A percentile compares a stretch with the other conserved stretches of the same genome.
These are phyloP conservation scores for Dufourea novaeangliae DNA, from an alignment of 1,140 invertebrate species.

Conservation along the genomic window DNA sequence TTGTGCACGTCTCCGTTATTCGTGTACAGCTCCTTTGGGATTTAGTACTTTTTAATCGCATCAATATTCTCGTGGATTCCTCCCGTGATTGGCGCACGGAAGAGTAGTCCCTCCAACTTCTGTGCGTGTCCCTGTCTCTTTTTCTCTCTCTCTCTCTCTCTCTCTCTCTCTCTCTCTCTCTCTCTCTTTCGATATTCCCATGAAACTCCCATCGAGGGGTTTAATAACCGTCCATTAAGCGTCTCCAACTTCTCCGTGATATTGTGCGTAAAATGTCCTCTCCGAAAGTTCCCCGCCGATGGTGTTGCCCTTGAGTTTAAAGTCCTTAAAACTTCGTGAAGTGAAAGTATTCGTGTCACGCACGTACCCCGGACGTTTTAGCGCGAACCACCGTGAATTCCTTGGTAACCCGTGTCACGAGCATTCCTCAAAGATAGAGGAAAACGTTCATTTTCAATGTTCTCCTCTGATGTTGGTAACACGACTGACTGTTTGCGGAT, in stretches of 20 bases:
- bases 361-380: not conserved
- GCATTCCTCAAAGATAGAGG: not conserved
- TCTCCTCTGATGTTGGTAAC: not conserved
- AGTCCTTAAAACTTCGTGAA: conserved; percentile 14
- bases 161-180: not conserved
- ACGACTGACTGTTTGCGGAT: conserved; percentile 25
- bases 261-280: not conserved
- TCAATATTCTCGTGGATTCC: not conserved
- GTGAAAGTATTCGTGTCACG: conserved; percentile 16
- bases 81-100: not conserved
- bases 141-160: not conserved
- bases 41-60: not conserved
- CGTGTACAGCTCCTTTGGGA: not conserved
- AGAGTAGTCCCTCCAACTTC: not conserved
- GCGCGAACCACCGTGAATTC: conserved; percentile 8
- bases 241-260: not conserved
- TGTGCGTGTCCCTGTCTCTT: not conserved
- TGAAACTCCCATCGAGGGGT: not conserved
- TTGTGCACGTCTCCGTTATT: not conserved
- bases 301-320: not conserved
- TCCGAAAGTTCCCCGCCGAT: not conserved
- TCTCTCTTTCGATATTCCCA: not conserved
- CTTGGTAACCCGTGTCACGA: conserved; percentile 5
- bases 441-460: not conserved
- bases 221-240: conserved; percentile 4